Evolutionary conservation across 92 coral and sea anemone genomes (phyloP), one percentile per base, ranked within the genome.

Genomic region (Parazoanthus atlanticus): DNA sequence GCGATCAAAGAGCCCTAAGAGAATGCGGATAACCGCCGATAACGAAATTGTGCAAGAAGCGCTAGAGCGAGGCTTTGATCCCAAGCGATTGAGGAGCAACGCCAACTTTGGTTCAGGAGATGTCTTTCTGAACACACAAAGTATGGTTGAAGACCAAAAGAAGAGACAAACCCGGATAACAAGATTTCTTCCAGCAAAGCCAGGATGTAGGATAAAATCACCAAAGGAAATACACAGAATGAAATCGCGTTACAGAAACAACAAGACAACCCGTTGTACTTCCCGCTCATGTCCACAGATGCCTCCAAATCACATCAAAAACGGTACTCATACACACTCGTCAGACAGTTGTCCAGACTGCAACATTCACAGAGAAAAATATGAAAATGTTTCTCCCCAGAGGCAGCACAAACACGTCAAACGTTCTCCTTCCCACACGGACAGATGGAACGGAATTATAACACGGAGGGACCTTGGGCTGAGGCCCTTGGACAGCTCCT

Each of bases 41-140:
- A 84, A 84, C 54, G 87, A 84, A 84, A 49, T 84, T 67, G 65
- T 84, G 23, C 87, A 84, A 31, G 87, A 84, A 49, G 87, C 87
- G n/a, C 87, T 84, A 1, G 87, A 84, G 65, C 87, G 87, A 41
- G 87, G 87, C 23, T 84, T 84, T 46, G 87, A 70, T 49, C 29
- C 78, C 33, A 71, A 84, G 78, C 38, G 87, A 49, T 71, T 84
- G 40, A 70, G 87, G 67, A 84, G 87, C 29, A 84, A 72, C 8
- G 36, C 65, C 12, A 70, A 70, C 78, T 69, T 70, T 5, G 87
- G 66, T 10, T 8, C 87, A 12, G 78, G 43, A 5, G 87, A 84
- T 46, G 64, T 74, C 12, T 84, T 84, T 84, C 26, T 84, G 28
- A 84, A 84, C 40, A 84, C 79, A 6, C 87, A 84, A 30, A 70